Evolutionary conservation across 2,113 vertebrate genomes (phyloP).

Genomic region (Nothoprocta perdicaria): DNA sequence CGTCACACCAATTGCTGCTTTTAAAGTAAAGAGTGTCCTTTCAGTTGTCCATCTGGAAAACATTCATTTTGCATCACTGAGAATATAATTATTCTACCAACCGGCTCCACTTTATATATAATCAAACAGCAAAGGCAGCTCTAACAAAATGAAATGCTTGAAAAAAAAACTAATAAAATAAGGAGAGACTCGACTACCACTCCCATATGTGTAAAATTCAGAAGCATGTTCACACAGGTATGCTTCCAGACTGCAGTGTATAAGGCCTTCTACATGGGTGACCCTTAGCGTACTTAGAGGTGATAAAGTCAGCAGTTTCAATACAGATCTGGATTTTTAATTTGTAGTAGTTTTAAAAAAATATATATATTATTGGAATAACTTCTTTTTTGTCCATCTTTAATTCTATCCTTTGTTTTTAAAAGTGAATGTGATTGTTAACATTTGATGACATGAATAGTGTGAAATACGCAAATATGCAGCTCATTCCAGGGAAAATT

Average conservation of each 20-base stretch:
- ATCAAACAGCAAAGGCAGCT: background rate
- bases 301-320: background rate
- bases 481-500: background rate
- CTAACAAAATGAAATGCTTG: background rate
- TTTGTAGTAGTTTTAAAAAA: background rate
- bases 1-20: background rate
- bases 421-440: background rate
- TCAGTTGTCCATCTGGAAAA: conserved; percentile 19
- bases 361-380: background rate
- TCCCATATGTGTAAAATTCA: background rate
- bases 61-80: background rate
- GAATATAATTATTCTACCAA: background rate
- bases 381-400: background rate
- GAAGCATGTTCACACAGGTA: background rate
- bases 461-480: background rate
- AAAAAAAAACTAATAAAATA: background rate
- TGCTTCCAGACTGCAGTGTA: background rate
- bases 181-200: background rate
- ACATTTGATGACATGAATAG: background rate
- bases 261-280: background rate
- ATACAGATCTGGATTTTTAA: background rate
- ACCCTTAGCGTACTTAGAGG: background rate
- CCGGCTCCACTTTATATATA: background rate
- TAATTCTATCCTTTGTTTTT: background rate
- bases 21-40: background rate